Conservation (phyloP, 2,797 vertebrate genomes). For the Tolypeutes matacus region DNA sequence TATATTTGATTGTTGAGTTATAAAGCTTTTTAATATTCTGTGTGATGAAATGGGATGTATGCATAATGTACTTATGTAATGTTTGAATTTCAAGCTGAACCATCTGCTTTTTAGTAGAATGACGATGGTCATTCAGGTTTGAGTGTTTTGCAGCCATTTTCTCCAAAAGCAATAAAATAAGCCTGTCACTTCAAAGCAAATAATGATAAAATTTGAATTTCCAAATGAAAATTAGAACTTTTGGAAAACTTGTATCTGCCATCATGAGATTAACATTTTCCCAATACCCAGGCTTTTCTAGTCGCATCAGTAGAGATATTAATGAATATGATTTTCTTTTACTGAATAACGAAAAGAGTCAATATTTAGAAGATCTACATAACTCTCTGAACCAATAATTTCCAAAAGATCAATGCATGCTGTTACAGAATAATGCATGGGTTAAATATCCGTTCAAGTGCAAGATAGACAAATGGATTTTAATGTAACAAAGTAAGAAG, state of each 20-base stretch:
- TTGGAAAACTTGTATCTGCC: not conserved
- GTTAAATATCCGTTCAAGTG: not conserved
- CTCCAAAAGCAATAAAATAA: not conserved
- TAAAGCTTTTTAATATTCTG: not conserved
- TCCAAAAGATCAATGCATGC: not conserved
- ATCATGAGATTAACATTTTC: not conserved
- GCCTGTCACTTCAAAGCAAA: not conserved
- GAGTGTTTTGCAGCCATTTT: not conserved
- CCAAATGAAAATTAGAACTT: conserved; percentile 1
- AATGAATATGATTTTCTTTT: not conserved
- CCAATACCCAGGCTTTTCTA: not conserved
- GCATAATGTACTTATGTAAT: not conserved
- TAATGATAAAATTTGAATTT: not conserved
- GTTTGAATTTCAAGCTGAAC: not conserved
- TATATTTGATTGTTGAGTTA: not conserved
- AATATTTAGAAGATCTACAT: not conserved
- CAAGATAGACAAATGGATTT: not conserved
- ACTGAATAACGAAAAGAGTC: not conserved
- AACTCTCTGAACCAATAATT: not conserved
- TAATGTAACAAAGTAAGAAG: not conserved
- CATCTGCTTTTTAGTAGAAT: not conserved
- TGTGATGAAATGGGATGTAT: not conserved
- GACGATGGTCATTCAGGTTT: not conserved
- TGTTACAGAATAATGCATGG: not conserved
- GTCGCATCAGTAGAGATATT: not conserved